Evolutionary conservation across 2,113 vertebrate species (phyloP).

Genomic region (Pterocles gutturalis): DNA sequence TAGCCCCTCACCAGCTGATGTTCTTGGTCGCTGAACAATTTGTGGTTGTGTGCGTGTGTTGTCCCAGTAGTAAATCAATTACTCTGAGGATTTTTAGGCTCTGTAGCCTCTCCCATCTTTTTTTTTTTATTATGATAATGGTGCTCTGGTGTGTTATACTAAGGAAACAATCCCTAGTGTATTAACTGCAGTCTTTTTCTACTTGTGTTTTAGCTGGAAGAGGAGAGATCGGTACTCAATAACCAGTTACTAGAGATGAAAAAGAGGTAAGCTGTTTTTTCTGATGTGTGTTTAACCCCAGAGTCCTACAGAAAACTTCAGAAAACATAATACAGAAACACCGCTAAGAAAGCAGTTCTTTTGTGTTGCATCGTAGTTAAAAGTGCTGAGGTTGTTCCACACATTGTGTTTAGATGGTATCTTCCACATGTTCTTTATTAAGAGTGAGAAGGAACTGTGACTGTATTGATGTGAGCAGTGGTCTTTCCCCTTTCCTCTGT

Average conservation of each 20-base stretch:
- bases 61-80: not conserved
- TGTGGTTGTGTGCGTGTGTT: not conserved
- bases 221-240: constrained; percentile 89
- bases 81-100: not conserved
- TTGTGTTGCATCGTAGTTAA: not conserved
- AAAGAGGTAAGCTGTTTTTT: constrained; percentile 85
- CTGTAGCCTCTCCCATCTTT: not conserved
- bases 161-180: not conserved
- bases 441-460: not conserved
- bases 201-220: constrained; percentile 83
- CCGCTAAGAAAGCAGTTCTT: not conserved
- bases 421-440: not conserved
- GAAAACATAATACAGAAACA: not conserved
- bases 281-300: not conserved
- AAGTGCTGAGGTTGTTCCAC: not conserved
- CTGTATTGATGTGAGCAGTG: not conserved
- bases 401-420: not conserved
- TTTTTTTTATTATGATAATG: not conserved
- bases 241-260: constrained; percentile 92
- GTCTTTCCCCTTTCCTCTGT: not conserved
- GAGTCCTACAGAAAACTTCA: not conserved
- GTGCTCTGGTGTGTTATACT: not conserved
- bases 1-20: not conserved
- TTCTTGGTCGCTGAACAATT: not conserved
- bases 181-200: not conserved